Base-by-base conservation (phyloP, 1,140 invertebrate genomes). In the Coenobita brevimanus region DNA sequence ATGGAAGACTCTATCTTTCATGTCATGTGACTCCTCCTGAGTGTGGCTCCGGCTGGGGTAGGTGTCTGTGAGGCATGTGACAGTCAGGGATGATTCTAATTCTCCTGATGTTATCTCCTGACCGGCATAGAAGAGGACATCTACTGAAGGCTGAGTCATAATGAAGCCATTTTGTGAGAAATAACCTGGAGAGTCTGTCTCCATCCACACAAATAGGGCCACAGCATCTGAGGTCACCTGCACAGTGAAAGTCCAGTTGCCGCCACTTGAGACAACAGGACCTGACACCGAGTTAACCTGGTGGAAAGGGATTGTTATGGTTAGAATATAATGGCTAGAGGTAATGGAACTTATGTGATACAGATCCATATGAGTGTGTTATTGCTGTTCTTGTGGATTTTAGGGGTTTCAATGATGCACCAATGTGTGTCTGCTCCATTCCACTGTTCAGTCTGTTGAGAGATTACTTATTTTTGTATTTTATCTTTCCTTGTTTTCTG, bases 81-180 rank as follows among this genome's bases (percentile, higher is more conserved):
- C 80, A 60, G 54, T 75, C 60, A 90, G 75, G 71, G 50, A 83
- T 10, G 30, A 46, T n/a, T 87, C 27, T n/a, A 90, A 43, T 0
- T 73, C 84, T 6, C 50, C 67, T 10, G 33, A 30, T n/a, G 69
- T 83, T 10, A 60, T 71, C 8, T 62, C 62, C 38, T 67, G 24
- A 4, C n/a, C 13, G n/a, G 89, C 78, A 41, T 87, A 62, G 36
- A 90, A 90, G 21, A 38, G 93, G 93, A 82, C 91, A 43, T 13
- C 93, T 92, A 83, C 91, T 88, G 15, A 79, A 83, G 2, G 71
- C 89, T 27, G 93, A 30, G 33, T 64, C 91, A 92, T 88, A 30
- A 89, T 38, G 84, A 90, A 90, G 21, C 90, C 90, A 54, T 90
- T 90, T 21, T 90, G 83, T 13, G 83, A 89, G 75, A 90, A 90